Evolutionary conservation across 2,888 invertebrate genomes (phyloP).

Genomic region (Apodemia mormo): DNA sequence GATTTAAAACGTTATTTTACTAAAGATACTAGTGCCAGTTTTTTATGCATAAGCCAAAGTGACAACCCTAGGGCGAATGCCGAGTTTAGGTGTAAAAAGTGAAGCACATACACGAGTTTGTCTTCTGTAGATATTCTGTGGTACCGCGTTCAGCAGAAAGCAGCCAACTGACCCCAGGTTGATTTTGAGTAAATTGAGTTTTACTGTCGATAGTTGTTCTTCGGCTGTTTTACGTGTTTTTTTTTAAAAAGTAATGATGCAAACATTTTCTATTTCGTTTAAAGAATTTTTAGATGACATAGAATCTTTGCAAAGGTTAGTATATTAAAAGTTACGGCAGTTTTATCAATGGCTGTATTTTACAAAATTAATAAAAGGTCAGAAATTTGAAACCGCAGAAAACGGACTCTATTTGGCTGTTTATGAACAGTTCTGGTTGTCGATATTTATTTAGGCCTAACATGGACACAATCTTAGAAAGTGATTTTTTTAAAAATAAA

Average conservation of each 20-base stretch:
- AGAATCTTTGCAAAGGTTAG: conserved; percentile 1
- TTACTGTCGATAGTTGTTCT: conserved; percentile 9
- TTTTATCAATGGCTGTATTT: conserved; percentile 4
- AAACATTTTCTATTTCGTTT: neutral
- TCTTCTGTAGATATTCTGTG: too few relatives aligned
- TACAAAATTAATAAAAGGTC: conserved; percentile 5
- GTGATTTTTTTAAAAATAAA: neutral
- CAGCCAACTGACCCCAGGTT: conserved; percentile 1
- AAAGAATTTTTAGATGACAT: neutral
- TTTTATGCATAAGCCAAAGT: too few relatives aligned
- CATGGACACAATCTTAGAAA: conserved; percentile 9
- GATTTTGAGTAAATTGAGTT: conserved; percentile 4
- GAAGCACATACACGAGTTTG: too few relatives aligned
- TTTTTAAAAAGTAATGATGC: neutral
- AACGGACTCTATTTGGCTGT: conserved; percentile 3
- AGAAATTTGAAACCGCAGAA: neutral
- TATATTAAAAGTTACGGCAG: neutral
- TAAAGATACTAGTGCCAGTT: too few relatives aligned
- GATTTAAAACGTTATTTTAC: too few relatives aligned
- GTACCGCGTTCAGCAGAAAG: neutral
- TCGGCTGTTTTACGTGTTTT: conserved; percentile 8
- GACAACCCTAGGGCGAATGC: too few relatives aligned
- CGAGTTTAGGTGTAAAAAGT: too few relatives aligned
- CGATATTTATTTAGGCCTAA: conserved; percentile 8
- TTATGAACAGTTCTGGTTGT: neutral